Evolutionary conservation across 2,888 invertebrate species (phyloP).

Genomic region (Heliconius erato): DNA sequence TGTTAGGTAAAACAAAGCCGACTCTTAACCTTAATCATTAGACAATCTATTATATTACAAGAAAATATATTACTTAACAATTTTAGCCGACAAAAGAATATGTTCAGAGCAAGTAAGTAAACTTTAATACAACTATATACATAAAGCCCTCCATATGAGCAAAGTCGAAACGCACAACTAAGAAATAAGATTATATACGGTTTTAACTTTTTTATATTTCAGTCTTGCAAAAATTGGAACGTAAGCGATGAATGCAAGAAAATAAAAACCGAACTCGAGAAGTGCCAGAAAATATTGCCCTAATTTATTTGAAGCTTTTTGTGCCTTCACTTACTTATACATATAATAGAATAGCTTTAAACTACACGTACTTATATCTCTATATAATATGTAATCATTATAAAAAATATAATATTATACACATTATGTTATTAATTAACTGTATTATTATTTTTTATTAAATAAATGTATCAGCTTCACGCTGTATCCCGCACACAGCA

Average conservation of each 20-base stretch:
- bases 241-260: constrained; percentile 31
- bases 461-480: too few species aligned
- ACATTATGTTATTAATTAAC: neutral
- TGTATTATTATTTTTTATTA: neutral
- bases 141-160: too few species aligned
- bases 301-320: constrained; percentile 8
- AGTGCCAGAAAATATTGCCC: constrained; percentile 15
- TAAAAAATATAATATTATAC: neutral
- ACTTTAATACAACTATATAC: too few species aligned
- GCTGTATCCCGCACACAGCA: too few species aligned
- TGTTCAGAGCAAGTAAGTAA: too few species aligned
- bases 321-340: neutral
- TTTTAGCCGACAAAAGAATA: too few species aligned
- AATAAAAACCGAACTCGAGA: constrained; percentile 10
- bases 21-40: neutral
- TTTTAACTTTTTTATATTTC: constrained; percentile 4
- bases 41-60: too few species aligned
- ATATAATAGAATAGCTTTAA: neutral
- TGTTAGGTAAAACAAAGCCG: neutral
- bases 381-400: neutral
- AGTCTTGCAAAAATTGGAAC: constrained; percentile 27
- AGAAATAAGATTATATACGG: too few species aligned
- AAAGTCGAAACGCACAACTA: too few species aligned
- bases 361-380: neutral
- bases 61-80: too few species aligned